Evolutionary conservation across 1,140 invertebrate species (phyloP).

Genomic region (Steinernema khuongi): DNA sequence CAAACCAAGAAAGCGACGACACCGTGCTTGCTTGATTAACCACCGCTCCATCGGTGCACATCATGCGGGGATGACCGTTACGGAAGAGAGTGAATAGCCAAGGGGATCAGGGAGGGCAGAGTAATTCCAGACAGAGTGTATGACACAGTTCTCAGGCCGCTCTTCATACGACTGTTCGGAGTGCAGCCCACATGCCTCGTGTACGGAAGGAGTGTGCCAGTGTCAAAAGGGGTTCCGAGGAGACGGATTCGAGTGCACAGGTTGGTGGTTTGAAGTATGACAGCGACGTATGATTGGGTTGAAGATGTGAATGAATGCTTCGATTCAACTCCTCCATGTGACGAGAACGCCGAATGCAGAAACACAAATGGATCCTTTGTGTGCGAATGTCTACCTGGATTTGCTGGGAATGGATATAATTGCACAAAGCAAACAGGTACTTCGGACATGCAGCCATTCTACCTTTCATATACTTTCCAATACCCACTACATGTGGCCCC

Average conservation of each 20-base stretch:
- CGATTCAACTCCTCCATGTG: slow-evolving; percentile 69
- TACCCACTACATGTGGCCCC: no score
- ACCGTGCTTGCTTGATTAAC: no score
- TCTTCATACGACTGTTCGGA: slow-evolving; percentile 36
- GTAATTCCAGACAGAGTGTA: neutral
- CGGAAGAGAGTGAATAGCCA: no score
- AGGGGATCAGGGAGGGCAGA: no score
- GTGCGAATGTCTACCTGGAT: slow-evolving; percentile 75
- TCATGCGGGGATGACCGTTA: no score
- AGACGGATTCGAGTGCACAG: slow-evolving; percentile 71
- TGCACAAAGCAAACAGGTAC: slow-evolving; percentile 62
- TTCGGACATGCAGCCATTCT: neutral
- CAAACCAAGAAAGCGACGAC: no score
- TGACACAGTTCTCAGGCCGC: slow-evolving; percentile 20
- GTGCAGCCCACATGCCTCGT: slow-evolving; percentile 36
- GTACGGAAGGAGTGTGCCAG: slow-evolving; percentile 64
- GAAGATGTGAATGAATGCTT: slow-evolving; percentile 82
- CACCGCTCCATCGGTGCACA: no score
- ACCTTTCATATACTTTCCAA: no score
- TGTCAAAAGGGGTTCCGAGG: slow-evolving; percentile 77
- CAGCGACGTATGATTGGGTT: slow-evolving; percentile 62
- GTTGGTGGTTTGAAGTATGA: slow-evolving; percentile 19
- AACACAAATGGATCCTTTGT: slow-evolving; percentile 79
- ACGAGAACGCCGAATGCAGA: slow-evolving; percentile 79
- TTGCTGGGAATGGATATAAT: slow-evolving; percentile 73